Evolutionary conservation across 1,140 invertebrate species (phyloP), one percentile per base, ranked within the genome.

Genomic region (Stratiolaelaps scimitus): DNA sequence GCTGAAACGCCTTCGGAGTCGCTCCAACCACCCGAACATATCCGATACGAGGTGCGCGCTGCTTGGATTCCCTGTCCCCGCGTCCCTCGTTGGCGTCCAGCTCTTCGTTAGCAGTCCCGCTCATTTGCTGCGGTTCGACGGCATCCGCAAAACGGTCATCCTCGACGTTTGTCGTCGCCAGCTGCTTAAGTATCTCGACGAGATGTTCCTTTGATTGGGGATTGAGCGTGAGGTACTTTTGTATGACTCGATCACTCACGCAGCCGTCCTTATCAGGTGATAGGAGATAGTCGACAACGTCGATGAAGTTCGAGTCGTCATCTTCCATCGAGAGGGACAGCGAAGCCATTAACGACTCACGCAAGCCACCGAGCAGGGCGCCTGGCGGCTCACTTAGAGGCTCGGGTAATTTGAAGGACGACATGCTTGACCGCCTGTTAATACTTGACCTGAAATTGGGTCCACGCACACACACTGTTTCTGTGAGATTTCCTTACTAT

Each of bases 241-340:
- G 53, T 17, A 60, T 60, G 2, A 60, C n/a, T 10, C 34, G n/a
- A 10, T 60, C 53, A 10, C 26, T 34, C 17, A 29, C 53, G 10
- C 26, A 26, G 10, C 53, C 53, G 26, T 26, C 23, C 53, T 60
- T 60, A 60, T 60, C 53, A 34, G 53, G 34, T 5, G 53, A 60
- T 23, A 60, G 10, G 6, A 60, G 20, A 26, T 60, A 60, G 53
- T 60, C 53, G 53, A 60, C 20, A 34, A 60, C 26, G 26, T 60
- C 53, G 53, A 60, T 60, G 53, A 60, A 60, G 34, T 60, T 60
- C 53, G 26, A 60, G 34, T 60, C 53, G 2, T 29, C 17, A 23
- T 60, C 23, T 10, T 60, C 26, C 53, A 29, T 60, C 15, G 17
- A 48, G 47, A 40, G 10, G 34, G 34, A 40, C 10, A 40, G 10